phyloP scores from a whole-genome alignment of 92 coral and sea anemone genomes.

The Actinostola sp. region DNA sequence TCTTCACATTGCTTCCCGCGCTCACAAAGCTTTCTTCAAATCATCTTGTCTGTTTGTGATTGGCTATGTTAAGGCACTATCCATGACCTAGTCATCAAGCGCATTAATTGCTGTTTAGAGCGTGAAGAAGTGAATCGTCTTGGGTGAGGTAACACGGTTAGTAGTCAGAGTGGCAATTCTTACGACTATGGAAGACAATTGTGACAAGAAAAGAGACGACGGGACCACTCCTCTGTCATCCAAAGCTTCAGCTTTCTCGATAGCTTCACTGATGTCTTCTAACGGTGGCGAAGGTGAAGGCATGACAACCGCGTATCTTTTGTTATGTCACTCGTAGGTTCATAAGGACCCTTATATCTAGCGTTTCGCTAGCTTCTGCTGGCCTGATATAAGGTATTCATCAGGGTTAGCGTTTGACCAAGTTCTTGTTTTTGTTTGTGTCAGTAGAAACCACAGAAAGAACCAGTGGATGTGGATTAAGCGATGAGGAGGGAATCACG shows the following conservation, averaged over 20 bases:
- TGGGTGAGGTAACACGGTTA: slow-evolving; percentile 18
- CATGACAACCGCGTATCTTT: slow-evolving; percentile 20
- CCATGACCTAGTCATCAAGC: slow-evolving; percentile 78
- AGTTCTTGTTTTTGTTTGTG: neutral
- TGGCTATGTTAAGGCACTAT: slow-evolving; percentile 64
- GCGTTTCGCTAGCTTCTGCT: neutral
- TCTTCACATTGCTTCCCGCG: slow-evolving; percentile 7
- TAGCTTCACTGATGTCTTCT: slow-evolving; percentile 89
- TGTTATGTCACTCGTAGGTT: slow-evolving; percentile 20
- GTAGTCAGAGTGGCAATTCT: neutral
- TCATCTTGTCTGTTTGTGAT: slow-evolving; percentile 54
- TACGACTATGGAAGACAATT: slow-evolving; percentile 37
- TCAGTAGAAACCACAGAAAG: slow-evolving; percentile 10
- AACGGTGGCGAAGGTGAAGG: slow-evolving; percentile 66
- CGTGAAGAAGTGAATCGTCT: slow-evolving; percentile 47
- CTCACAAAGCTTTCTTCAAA: slow-evolving; percentile 31
- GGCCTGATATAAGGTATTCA: neutral
- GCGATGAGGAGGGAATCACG: slow-evolving; percentile 12
- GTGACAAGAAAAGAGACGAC: slow-evolving; percentile 27
- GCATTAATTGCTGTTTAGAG: slow-evolving; percentile 77
- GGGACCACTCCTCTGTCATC: slow-evolving; percentile 64
- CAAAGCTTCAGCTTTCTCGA: slow-evolving; percentile 93
- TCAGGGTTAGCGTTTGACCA: neutral
- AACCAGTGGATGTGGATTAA: neutral
- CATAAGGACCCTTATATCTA: slow-evolving; percentile 3